phyloP scores from a whole-genome alignment of 64 coral and sea anemone genomes.

The Platygyra sinensis region DNA sequence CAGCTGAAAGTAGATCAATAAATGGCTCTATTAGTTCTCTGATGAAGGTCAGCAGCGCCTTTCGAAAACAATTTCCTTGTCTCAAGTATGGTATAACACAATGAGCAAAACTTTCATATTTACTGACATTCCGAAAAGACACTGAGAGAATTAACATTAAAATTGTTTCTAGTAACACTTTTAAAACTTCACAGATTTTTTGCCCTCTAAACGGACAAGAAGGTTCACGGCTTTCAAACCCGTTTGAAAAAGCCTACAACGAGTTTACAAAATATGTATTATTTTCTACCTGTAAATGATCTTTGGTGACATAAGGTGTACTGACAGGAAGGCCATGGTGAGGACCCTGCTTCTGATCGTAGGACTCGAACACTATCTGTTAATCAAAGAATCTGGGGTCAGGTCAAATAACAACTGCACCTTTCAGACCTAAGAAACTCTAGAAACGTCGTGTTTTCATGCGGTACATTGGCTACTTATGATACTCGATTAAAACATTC shows the following conservation, averaged over 20 bases:
- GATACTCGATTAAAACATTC: too few species aligned
- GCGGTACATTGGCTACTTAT: too few species aligned
- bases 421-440: too few species aligned
- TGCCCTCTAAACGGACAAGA: too few species aligned
- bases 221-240: too few species aligned
- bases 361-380: conserved; percentile 91
- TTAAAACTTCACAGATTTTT: too few species aligned
- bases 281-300: conserved; percentile 81
- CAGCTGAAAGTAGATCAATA: conserved; percentile 50
- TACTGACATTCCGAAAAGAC: too few species aligned
- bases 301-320: conserved; percentile 95
- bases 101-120: too few species aligned
- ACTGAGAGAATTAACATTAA: too few species aligned
- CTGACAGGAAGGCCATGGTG: conserved; percentile 73
- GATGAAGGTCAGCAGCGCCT: neutral
- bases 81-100: neutral
- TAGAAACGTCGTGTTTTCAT: too few species aligned
- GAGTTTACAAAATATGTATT: neutral
- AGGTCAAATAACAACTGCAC: neutral
- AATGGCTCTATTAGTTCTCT: neutral
- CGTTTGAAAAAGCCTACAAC: too few species aligned
- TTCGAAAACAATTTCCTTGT: neutral
- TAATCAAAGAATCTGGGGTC: neutral
- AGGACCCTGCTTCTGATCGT: conserved; percentile 88
- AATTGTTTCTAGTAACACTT: too few species aligned